Evolutionary conservation across 1,140 invertebrate species (phyloP), one percentile per base, ranked within the genome.

Genomic region (Drosophila burlai): DNA sequence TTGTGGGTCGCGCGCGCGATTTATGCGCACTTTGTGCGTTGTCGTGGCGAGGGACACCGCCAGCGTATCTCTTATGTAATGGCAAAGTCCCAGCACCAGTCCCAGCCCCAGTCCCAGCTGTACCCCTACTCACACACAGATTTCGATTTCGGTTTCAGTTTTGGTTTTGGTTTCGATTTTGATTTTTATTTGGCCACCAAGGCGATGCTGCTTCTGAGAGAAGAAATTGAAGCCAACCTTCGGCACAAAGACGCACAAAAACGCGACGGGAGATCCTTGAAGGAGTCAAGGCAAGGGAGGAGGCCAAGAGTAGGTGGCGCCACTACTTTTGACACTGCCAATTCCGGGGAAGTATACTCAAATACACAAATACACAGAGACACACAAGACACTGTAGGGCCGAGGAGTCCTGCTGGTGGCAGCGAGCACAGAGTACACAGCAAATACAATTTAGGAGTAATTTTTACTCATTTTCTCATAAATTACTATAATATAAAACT

Each of bases 21-120:
- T 73, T 73, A 73, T 73, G 69, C 69, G 69, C 69, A 73, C 69
- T 73, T 52, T 73, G 71, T 73, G 68, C 71, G 71, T 74, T 74
- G 71, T 74, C 71, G 71, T 74, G 71, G 61, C 68, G 66, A 67
- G 63, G 66, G 36, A 68, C 36, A 46, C 65, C 36, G 36, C 26
- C 16, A 42, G 16, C 21, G 67, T 73, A n/a, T n/a, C 36, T 40
- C 54, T 57, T 73, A 60, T 73, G 69, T 43, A 72, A 73, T 40
- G 10, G 13, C 47, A 24, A 24, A 24, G 24, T 24, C 24, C 24
- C 24, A 24, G 24, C 24, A 24, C 65, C 65, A 47, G 18, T 29
- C 31, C 58, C 24, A 50, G 15, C 8, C 46, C 13, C 24, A 49
- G 7, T 15, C 46, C 15, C 46, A 49, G 46, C 46, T 47, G 46